Percentiles rank a stretch among this genome's conserved stretches.
phyloP scores from a whole-genome alignment of 2,113 vertebrate genomes.

The Mustela nigripes region DNA sequence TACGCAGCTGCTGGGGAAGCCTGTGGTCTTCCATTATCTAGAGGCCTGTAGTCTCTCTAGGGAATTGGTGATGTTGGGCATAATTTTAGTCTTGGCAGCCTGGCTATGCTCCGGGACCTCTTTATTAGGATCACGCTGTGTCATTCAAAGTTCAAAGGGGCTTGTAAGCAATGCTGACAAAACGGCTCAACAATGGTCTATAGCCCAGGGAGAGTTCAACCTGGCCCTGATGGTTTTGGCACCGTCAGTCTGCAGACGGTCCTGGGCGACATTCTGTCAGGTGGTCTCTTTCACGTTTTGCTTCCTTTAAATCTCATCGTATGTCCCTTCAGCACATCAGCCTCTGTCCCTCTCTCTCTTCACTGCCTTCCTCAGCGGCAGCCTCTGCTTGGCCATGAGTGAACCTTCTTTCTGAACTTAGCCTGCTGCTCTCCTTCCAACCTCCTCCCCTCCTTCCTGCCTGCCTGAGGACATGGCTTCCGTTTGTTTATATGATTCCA shows the following conservation, averaged over 20 bases:
- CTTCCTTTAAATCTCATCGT: background rate
- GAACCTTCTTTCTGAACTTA: background rate
- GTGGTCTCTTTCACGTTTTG: accelerated
- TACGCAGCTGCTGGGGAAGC: background rate
- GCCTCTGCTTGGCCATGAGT: background rate
- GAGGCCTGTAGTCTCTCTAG: background rate
- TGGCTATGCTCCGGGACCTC: constrained; percentile 45
- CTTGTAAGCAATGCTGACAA: background rate
- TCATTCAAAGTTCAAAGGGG: constrained; percentile 46
- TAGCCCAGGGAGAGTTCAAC: accelerated
- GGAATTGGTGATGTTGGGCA: background rate
- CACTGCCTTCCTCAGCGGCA: background rate
- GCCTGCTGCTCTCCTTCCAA: too few species aligned
- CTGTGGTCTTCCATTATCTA: constrained; percentile 23
- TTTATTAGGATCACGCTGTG: background rate
- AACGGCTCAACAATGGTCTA: background rate
- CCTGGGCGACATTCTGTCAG: background rate
- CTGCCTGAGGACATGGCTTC: background rate
- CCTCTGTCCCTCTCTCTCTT: background rate
- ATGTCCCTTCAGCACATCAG: accelerated
- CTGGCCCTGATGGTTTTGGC: too few species aligned
- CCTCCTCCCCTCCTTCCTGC: accelerated
- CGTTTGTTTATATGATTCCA: background rate
- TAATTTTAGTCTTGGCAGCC: constrained; percentile 23
- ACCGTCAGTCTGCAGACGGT: too few species aligned